Base-by-base conservation (phyloP, 2,888 invertebrate genomes). In the Abrostola tripartita region DNA sequence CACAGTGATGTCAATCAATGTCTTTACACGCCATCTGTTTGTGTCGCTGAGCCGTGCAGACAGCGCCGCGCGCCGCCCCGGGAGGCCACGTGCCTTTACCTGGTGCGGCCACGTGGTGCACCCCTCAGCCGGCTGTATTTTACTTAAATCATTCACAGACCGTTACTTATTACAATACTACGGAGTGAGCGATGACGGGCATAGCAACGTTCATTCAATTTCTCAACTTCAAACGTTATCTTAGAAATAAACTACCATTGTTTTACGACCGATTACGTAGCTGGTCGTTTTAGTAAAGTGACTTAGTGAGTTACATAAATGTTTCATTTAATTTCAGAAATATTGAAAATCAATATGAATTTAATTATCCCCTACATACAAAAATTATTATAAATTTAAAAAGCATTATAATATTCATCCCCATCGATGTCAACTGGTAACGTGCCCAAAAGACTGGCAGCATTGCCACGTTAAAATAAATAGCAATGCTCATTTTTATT, bases 51-150 rank as follows among this genome's bases (percentile, higher is more conserved):
- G 38, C 4, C 44, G 40, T 12, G 37, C 44, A 36, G n/a, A 6
- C 12, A 47, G 14, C 9, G 24, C 14, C 2, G 24, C 7, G 24
- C 42, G 42, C 10, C 51, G 11, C 9, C 68, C 50, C 7, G 50
- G 52, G 53, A 53, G 53, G 42, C 38, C 54, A 68, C 62, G 56
- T 63, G 57, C 0, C 10, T 36, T 49, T 69, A 74, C 74, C 71
- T 69, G 70, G 51, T 37, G n/a, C 1, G 12, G 47, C 49, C 49
- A 52, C 52, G 37, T 44, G 47, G 47, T 10, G n/a, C 9, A 11
- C 53, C 40, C 60, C 50, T 40, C 1, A 1, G 10, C 8, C 9
- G 51, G 56, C 47, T 24, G 47, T 42, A 53, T 47, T 59, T 56
- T 12, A 49, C 12, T 47, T 52, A 55, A 65, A 44, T n/a, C 47